phyloP scores from a whole-genome alignment of 2,797 vertebrate genomes.

The Spinus olivaceus region DNA sequence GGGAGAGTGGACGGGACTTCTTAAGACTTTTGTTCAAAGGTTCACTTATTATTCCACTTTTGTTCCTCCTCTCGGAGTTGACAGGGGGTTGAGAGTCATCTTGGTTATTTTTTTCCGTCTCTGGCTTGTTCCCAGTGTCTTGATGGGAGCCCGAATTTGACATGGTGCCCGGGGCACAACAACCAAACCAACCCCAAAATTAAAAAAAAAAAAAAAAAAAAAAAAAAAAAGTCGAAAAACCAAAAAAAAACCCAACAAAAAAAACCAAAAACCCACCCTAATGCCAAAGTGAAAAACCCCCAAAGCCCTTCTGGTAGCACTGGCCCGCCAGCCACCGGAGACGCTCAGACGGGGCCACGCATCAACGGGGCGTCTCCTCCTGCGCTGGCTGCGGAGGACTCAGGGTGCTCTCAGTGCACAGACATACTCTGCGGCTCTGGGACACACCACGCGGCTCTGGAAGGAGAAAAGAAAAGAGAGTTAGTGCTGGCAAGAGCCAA shows the following conservation, averaged over 20 bases:
- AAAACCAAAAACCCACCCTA: background rate
- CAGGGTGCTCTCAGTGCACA: conserved; percentile 65
- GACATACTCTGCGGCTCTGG: conserved; percentile 63
- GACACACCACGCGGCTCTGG: conserved; percentile 67
- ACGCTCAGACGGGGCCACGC: background rate
- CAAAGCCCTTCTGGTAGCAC: conserved; percentile 22
- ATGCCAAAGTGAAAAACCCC: background rate
- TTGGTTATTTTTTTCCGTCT: conserved; percentile 83
- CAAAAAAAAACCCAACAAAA: background rate
- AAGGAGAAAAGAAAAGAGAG: conserved; percentile 49
- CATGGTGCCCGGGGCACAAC: conserved; percentile 78
- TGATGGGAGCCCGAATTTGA: conserved; percentile 83
- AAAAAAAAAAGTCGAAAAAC: background rate
- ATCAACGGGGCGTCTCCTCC: conserved; percentile 8
- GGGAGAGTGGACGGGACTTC: conserved; percentile 92
- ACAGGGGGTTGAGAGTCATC: conserved; percentile 83
- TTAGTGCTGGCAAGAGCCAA: conserved; percentile 34
- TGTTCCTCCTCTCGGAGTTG: conserved; percentile 88
- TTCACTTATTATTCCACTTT: conserved; percentile 94
- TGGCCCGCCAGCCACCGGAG: background rate
- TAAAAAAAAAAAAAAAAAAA: background rate
- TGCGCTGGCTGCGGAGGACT: background rate
- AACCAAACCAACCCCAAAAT: background rate
- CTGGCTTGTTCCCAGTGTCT: conserved; percentile 75
- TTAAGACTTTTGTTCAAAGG: conserved; percentile 96